phyloP scores from a whole-genome alignment of 2,113 vertebrate genomes.

The Xiphophorus couchianus region DNA sequence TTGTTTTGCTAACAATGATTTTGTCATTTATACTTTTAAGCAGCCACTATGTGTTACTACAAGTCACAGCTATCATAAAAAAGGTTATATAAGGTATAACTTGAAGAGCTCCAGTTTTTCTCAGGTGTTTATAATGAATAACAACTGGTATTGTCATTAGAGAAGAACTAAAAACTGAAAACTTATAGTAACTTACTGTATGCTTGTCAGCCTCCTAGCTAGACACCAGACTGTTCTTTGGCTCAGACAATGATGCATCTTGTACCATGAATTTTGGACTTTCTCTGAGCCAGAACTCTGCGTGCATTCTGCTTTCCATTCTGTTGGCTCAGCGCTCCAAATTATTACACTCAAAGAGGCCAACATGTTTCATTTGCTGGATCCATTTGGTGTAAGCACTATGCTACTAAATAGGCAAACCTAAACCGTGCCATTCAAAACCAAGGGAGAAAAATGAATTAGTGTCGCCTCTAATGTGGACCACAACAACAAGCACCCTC shows the following conservation, averaged over 20 bases:
- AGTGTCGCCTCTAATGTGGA: conserved; percentile 12
- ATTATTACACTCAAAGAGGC: conserved; percentile 13
- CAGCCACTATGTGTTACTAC: no score
- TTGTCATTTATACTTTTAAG: no score
- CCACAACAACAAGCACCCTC: conserved; percentile 19
- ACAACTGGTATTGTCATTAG: conserved; percentile 25
- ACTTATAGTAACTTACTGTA: conserved; percentile 44
- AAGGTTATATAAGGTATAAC: no score
- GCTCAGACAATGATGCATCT: conserved; percentile 17
- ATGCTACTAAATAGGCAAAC: conserved; percentile 22
- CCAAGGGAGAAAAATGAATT: not conserved
- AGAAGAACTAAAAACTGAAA: conserved; percentile 14
- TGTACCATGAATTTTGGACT: conserved; percentile 26
- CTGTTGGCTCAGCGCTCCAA: conserved; percentile 15
- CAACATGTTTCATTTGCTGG: conserved; percentile 48
- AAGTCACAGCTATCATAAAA: no score
- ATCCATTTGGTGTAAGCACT: conserved; percentile 34
- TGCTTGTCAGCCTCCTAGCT: conserved; percentile 46
- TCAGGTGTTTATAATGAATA: not conserved
- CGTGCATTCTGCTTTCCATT: conserved; percentile 21
- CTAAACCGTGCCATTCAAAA: conserved; percentile 5
- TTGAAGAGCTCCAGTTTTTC: no score
- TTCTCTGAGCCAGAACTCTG: not conserved
- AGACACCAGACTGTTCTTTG: conserved; percentile 36
- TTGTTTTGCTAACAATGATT: no score